Conservation (phyloP, 1,140 invertebrate genomes). For the Lethocerus indicus region DNA sequence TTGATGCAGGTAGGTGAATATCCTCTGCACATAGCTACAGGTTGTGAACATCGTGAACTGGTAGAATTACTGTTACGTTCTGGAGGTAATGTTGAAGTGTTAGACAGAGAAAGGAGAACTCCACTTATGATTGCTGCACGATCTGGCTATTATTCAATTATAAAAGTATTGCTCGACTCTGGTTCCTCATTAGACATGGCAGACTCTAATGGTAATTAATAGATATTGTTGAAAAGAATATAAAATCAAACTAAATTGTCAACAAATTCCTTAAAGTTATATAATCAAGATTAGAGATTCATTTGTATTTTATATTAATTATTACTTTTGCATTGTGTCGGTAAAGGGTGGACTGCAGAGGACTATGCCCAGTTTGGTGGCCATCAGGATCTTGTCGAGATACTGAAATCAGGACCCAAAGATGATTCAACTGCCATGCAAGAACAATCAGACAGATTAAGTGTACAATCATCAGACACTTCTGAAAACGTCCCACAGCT, state of each 20-base stretch:
- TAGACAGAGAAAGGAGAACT: constrained; percentile 35
- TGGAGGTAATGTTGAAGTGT: constrained; percentile 34
- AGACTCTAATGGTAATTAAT: constrained; percentile 21
- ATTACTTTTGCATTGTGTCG: not conserved
- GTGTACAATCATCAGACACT: constrained; percentile 10
- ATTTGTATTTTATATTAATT: no score
- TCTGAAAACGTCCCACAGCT: constrained; percentile 13
- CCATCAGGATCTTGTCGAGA: constrained; percentile 18
- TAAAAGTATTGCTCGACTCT: constrained; percentile 20
- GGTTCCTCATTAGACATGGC: constrained; percentile 19
- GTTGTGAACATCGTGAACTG: constrained; percentile 25
- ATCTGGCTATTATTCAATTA: constrained; percentile 22
- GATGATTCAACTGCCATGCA: constrained; percentile 3
- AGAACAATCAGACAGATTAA: constrained; percentile 10
- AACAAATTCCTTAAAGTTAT: constrained; percentile 8
- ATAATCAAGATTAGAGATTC: no score
- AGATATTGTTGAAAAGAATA: no score
- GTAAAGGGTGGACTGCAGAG: constrained; percentile 21
- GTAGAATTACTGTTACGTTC: constrained; percentile 35
- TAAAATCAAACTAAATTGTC: no score
- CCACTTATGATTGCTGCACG: constrained; percentile 35
- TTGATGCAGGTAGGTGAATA: constrained; percentile 17
- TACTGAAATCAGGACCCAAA: constrained; percentile 11
- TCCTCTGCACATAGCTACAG: constrained; percentile 19
- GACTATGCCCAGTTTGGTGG: constrained; percentile 22